Evolutionary conservation across 2,888 invertebrate species (phyloP).

Genomic region (Rutpela maculata): DNA sequence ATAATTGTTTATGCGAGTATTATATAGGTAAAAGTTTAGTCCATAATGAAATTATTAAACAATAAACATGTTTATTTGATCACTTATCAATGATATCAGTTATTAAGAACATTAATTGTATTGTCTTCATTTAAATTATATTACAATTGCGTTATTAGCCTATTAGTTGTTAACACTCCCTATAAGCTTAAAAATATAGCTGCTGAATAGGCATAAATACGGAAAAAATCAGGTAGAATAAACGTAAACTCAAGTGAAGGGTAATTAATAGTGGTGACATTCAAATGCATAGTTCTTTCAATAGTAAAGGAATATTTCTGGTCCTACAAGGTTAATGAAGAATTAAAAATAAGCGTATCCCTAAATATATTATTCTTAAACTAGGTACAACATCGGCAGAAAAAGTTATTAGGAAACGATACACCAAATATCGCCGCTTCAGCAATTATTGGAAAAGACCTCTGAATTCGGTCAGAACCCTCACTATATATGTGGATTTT

Average conservation of each 20-base stretch:
- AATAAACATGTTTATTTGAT: constrained; percentile 16
- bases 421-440: too few relatives aligned
- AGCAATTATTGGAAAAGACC: too few relatives aligned
- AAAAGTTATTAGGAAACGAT: too few relatives aligned
- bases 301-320: not conserved
- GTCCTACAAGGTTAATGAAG: too few relatives aligned
- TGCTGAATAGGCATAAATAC: not conserved
- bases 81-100: constrained; percentile 32
- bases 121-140: constrained; percentile 29
- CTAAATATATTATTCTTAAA: too few relatives aligned
- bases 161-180: constrained; percentile 1
- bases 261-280: not conserved
- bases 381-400: too few relatives aligned
- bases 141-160: not conserved
- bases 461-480: too few relatives aligned
- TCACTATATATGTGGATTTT: too few relatives aligned
- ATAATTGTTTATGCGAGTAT: constrained; percentile 27
- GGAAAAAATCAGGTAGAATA: not conserved
- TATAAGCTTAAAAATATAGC: not conserved
- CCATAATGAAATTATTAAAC: constrained; percentile 20
- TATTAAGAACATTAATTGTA: constrained; percentile 28
- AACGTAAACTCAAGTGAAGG: not conserved
- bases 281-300: not conserved
- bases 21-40: constrained; percentile 12
- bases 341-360: too few relatives aligned